These are phyloP conservation scores for Maccullochella peelii DNA, from an alignment of 2,113 vertebrate species.

Conservation along the genomic window DNA sequence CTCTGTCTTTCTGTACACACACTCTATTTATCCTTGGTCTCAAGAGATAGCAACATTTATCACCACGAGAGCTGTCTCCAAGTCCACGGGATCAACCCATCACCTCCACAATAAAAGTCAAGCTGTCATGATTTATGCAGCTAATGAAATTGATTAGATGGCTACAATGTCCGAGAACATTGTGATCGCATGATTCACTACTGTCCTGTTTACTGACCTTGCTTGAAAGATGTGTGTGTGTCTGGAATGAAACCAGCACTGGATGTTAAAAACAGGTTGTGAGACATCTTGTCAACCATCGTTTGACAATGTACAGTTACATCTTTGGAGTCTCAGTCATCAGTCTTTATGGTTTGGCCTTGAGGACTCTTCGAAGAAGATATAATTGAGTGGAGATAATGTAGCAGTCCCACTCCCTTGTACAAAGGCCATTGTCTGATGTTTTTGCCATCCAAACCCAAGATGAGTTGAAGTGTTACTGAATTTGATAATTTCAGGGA, in stretches of 20 bases:
- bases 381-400: conserved; percentile 72
- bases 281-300: conserved; percentile 10
- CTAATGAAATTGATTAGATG: conserved; percentile 96
- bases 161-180: conserved; percentile 73
- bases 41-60: conserved; percentile 91
- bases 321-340: conserved; percentile 48
- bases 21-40: conserved; percentile 86
- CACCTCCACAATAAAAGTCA: conserved; percentile 94
- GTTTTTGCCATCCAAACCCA: conserved; percentile 59
- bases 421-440: conserved; percentile 74
- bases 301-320: conserved; percentile 58
- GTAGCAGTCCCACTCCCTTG: conserved; percentile 64
- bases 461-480: conserved; percentile 61
- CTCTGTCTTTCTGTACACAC: conserved; percentile 58
- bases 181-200: conserved; percentile 82
- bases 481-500: conserved; percentile 68
- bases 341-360: conserved; percentile 76
- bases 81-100: conserved; percentile 94
- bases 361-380: conserved; percentile 68
- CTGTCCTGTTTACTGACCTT: conserved; percentile 77
- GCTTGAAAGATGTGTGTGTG: conserved; percentile 64
- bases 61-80: conserved; percentile 86
- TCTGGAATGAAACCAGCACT: conserved; percentile 23
- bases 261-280: conserved; percentile 9
- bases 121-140: conserved; percentile 92